A percentile compares a stretch with the other conserved stretches of the same genome.
phyloP scores from a whole-genome alignment of 2,113 vertebrate genomes.

The Ciconia maguari region DNA sequence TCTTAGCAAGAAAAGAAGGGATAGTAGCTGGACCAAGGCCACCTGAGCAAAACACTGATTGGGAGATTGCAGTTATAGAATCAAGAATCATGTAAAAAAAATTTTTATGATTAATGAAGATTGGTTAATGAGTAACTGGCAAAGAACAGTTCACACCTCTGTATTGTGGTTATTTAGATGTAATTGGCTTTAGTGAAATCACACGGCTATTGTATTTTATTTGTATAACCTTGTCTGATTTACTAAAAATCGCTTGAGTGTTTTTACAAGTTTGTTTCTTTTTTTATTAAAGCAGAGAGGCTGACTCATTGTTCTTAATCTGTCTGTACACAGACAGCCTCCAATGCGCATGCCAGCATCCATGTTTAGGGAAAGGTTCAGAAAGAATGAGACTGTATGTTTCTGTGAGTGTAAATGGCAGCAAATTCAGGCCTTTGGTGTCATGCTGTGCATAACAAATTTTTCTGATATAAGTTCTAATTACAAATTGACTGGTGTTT shows the following conservation, averaged over 20 bases:
- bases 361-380: neutral
- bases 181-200: slow-evolving; percentile 40
- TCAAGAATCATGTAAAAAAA: neutral
- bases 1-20: neutral
- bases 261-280: slow-evolving; percentile 54
- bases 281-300: slow-evolving; percentile 9
- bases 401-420: neutral
- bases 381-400: neutral
- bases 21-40: neutral
- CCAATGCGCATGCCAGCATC: neutral
- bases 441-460: neutral
- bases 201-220: slow-evolving; percentile 12
- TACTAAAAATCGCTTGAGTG: slow-evolving; percentile 28
- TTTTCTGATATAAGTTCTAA: neutral
- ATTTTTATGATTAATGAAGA: slow-evolving; percentile 60
- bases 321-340: neutral
- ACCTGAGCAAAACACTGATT: neutral
- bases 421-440: neutral
- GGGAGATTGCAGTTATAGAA: slow-evolving; percentile 8
- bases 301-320: slow-evolving; percentile 10
- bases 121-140: slow-evolving; percentile 57
- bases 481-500: neutral
- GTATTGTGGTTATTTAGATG: slow-evolving; percentile 6
- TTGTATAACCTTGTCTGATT: slow-evolving; percentile 57
- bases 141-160: slow-evolving; percentile 58